A percentile compares a stretch with the other conserved stretches of the same genome.
Conservation (phyloP, 2,888 invertebrate genomes). For the Amorpha juglandis region DNA sequence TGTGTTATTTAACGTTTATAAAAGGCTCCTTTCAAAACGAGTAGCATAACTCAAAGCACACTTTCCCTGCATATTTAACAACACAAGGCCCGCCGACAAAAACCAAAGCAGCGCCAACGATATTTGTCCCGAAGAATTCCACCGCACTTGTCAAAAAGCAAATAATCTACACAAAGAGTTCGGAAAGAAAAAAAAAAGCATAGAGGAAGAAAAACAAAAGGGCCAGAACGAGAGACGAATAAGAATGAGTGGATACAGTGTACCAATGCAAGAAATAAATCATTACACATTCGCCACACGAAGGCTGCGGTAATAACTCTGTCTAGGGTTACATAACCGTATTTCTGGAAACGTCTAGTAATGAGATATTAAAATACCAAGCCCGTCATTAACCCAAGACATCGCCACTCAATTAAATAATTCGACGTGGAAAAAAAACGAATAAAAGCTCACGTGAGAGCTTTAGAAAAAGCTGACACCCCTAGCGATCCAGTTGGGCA, state of each 20-base stretch:
- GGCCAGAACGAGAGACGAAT: conserved; percentile 57
- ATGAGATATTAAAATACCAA: conserved; percentile 53
- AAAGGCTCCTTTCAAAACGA: conserved; percentile 35
- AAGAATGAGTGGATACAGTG: conserved; percentile 60
- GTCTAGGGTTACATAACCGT: conserved; percentile 47
- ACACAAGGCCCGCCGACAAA: conserved; percentile 28
- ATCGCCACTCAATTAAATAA: conserved; percentile 69
- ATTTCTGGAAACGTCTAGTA: conserved; percentile 38
- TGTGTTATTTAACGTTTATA: conserved; percentile 16
- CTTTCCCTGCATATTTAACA: conserved; percentile 22
- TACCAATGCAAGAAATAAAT: conserved; percentile 62
- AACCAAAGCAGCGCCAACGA: conserved; percentile 53
- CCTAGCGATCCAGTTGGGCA: conserved; percentile 78
- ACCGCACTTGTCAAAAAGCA: conserved; percentile 76
- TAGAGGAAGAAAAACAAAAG: conserved; percentile 72
- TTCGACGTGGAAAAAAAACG: conserved; percentile 56
- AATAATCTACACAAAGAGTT: conserved; percentile 73
- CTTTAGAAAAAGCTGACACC: conserved; percentile 78
- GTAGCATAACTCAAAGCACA: conserved; percentile 33
- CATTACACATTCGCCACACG: conserved; percentile 74
- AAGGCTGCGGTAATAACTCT: conserved; percentile 60
- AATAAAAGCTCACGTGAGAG: conserved; percentile 70
- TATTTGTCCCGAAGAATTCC: conserved; percentile 73
- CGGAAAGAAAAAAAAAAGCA: conserved; percentile 42
- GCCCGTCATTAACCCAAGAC: conserved; percentile 31